Conservation (phyloP, 2,797 vertebrate species). For the Sebastes aleutianus region DNA sequence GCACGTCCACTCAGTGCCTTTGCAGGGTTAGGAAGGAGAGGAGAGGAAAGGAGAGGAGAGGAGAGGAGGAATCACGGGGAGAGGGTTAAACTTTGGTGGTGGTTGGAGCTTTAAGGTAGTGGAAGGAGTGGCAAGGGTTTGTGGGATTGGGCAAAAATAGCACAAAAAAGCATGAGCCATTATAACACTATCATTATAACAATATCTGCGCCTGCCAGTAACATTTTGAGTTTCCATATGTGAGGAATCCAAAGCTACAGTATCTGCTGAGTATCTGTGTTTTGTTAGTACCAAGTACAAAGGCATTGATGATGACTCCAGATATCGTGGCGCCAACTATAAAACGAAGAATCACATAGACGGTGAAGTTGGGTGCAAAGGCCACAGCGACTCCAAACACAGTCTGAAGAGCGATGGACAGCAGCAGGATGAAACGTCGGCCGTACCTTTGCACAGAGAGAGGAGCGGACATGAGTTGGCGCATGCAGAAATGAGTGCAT, state of each 20-base stretch:
- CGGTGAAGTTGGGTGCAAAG: slow-evolving; percentile 83
- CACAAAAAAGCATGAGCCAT: slow-evolving; percentile 12
- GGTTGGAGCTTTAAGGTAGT: slow-evolving; percentile 10
- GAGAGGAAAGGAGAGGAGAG: slow-evolving; percentile 1
- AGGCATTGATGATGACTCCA: slow-evolving; percentile 82
- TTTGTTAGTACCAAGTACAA: slow-evolving; percentile 79
- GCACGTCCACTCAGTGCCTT: slow-evolving; percentile 90
- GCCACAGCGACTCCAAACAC: slow-evolving; percentile 81
- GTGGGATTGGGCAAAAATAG: slow-evolving; percentile 6
- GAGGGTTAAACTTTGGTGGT: slow-evolving; percentile 8
- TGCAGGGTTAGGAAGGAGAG: slow-evolving; percentile 8
- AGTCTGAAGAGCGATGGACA: slow-evolving; percentile 81
- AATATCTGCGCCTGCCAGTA: background rate
- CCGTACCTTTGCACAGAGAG: slow-evolving; percentile 80
- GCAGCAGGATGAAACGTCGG: slow-evolving; percentile 79
- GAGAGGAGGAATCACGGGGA: background rate
- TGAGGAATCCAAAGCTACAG: background rate
- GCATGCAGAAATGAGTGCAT: background rate
- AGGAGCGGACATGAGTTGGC: slow-evolving; percentile 18
- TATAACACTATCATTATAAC: background rate
- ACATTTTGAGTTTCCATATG: background rate
- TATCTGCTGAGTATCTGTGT: background rate
- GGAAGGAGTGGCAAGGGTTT: slow-evolving; percentile 25
- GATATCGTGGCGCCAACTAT: slow-evolving; percentile 80
- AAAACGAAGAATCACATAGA: slow-evolving; percentile 85